Percentiles rank a stretch among this genome's conserved stretches.
Evolutionary conservation across 2,888 invertebrate species (phyloP).

Genomic region (Schizotus pectinicornis): DNA sequence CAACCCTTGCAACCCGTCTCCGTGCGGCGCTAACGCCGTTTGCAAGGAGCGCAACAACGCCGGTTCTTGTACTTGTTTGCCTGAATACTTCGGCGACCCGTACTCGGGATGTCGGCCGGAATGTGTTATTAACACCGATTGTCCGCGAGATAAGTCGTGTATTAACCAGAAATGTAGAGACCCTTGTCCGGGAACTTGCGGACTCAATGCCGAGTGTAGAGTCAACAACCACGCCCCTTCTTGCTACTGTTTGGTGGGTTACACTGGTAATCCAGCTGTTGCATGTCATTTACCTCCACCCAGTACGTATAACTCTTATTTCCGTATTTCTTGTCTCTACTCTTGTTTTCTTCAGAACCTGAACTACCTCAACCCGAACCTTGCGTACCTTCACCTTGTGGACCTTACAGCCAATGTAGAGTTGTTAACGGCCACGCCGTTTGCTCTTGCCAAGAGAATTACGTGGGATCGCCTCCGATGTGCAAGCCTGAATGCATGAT

Average conservation of each 20-base stretch:
- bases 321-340: neutral
- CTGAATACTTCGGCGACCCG: slow-evolving; percentile 87
- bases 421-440: slow-evolving; percentile 75
- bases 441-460: slow-evolving; percentile 78
- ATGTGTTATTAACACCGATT: slow-evolving; percentile 85
- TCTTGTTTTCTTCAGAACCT: slow-evolving; percentile 39
- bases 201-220: slow-evolving; percentile 78
- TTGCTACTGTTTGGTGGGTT: slow-evolving; percentile 79
- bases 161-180: slow-evolving; percentile 84
- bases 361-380: slow-evolving; percentile 65
- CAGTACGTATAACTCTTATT: slow-evolving; percentile 42
- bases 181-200: slow-evolving; percentile 84
- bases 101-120: slow-evolving; percentile 85
- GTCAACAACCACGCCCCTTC: slow-evolving; percentile 84
- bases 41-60: slow-evolving; percentile 84
- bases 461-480: slow-evolving; percentile 77
- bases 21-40: slow-evolving; percentile 84
- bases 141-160: slow-evolving; percentile 77
- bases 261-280: slow-evolving; percentile 75
- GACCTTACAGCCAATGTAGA: slow-evolving; percentile 78
- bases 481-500: slow-evolving; percentile 80
- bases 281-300: slow-evolving; percentile 55
- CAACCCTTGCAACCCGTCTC: slow-evolving; percentile 84
- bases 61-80: slow-evolving; percentile 81
- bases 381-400: slow-evolving; percentile 78